Conservation (phyloP, 2,888 invertebrate genomes). For the Coecobrya sp. region DNA sequence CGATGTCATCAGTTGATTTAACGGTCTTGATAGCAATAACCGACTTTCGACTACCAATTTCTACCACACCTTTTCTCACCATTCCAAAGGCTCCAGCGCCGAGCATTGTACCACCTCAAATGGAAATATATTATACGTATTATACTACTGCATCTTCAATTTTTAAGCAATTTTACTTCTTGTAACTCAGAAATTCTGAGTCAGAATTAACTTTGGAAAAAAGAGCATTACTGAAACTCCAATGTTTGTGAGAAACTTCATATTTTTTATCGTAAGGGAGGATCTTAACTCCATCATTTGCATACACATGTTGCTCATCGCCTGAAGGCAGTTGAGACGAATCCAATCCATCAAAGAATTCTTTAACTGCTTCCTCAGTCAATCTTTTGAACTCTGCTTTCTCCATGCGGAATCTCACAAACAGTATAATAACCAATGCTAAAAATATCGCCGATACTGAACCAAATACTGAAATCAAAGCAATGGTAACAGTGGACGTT, state of each 20-base stretch:
- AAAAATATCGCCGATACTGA: conserved; percentile 53
- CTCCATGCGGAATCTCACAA: conserved; percentile 61
- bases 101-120: conserved; percentile 71
- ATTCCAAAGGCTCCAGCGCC: conserved; percentile 77
- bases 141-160: background rate
- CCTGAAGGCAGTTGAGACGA: background rate
- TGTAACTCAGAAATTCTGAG: too few relatives aligned
- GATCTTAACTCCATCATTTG: conserved; percentile 57
- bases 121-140: background rate
- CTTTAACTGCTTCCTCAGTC: conserved; percentile 74
- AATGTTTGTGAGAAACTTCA: conserved; percentile 66
- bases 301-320: conserved; percentile 14
- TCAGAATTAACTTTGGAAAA: background rate
- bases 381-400: conserved; percentile 67
- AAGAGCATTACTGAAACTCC: conserved; percentile 69
- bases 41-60: conserved; percentile 69
- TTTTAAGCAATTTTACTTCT: background rate
- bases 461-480: conserved; percentile 51
- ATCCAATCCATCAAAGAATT: conserved; percentile 72
- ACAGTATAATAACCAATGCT: conserved; percentile 16
- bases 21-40: conserved; percentile 75
- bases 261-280: conserved; percentile 61
- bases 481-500: conserved; percentile 24
- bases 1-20: conserved; percentile 70
- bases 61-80: conserved; percentile 70